These are phyloP conservation scores for Microplitis mediator DNA, from an alignment of 1,140 invertebrate genomes.

Conservation along the genomic window DNA sequence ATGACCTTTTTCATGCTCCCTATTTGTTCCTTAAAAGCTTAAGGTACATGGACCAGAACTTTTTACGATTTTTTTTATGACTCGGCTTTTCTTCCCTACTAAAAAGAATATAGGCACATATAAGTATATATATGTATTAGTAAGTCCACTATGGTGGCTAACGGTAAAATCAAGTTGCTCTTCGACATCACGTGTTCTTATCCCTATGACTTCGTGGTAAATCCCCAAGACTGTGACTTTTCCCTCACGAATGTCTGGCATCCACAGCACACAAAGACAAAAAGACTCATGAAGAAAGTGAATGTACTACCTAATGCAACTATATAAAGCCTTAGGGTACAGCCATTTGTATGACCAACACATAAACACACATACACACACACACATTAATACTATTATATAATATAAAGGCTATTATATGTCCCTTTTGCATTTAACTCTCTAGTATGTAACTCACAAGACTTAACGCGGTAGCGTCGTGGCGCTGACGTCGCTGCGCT, in stretches of 20 bases:
- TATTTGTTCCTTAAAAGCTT: not conserved
- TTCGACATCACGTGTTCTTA: not conserved
- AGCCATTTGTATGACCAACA: not conserved
- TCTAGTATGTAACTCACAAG: not conserved
- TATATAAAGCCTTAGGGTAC: not conserved
- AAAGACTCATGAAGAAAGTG: not conserved
- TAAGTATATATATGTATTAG: not conserved
- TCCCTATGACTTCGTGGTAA: slow-evolving; percentile 19
- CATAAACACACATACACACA: not conserved
- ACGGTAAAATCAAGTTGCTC: not conserved
- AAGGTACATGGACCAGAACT: not conserved
- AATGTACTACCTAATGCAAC: not conserved
- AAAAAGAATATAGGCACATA: not conserved
- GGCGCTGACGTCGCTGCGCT: slow-evolving; percentile 33
- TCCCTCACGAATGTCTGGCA: slow-evolving; percentile 38
- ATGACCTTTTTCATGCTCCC: not conserved
- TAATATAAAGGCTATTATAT: slow-evolving; percentile 2
- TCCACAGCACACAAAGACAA: slow-evolving; percentile 24
- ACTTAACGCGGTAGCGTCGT: slow-evolving; percentile 34
- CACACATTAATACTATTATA: not conserved
- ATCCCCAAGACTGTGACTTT: slow-evolving; percentile 39
- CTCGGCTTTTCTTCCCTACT: not conserved
- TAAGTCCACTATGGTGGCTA: not conserved
- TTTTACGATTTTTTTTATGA: slow-evolving; percentile 4
- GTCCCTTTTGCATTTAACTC: slow-evolving; percentile 2